Conservation (phyloP, 2,888 invertebrate genomes). For the Acrobasis consociella region DNA sequence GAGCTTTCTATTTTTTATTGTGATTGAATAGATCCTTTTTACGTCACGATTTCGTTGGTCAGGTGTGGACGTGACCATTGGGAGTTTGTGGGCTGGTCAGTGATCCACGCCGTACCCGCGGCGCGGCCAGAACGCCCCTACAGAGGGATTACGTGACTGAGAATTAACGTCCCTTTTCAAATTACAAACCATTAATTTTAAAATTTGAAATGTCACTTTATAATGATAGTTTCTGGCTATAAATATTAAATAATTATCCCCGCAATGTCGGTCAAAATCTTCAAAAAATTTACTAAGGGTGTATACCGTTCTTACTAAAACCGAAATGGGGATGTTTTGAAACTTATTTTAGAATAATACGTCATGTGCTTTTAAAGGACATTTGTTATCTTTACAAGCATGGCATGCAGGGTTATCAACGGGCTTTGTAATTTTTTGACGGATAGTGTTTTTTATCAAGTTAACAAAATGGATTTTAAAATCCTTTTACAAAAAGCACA, state of each 20-base stretch:
- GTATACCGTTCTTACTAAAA: neutral
- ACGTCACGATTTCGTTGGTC: conserved; percentile 24
- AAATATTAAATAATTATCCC: neutral
- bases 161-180: conserved; percentile 28
- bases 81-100: conserved; percentile 33
- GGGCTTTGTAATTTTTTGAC: conserved; percentile 21
- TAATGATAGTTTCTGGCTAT: neutral
- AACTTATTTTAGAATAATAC: neutral
- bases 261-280: neutral
- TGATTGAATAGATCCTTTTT: conserved; percentile 20
- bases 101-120: conserved; percentile 28
- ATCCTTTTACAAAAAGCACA: conserved; percentile 5
- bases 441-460: conserved; percentile 23
- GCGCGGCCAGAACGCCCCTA: conserved; percentile 35
- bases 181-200: conserved; percentile 4
- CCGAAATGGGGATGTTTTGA: neutral
- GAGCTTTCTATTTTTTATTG: neutral
- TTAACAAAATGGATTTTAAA: conserved; percentile 12
- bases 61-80: conserved; percentile 36
- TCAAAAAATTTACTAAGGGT: neutral
- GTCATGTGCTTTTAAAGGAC: neutral
- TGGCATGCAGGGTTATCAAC: conserved; percentile 5
- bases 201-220: neutral
- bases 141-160: conserved; percentile 46
- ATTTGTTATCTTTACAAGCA: conserved; percentile 1